These are phyloP conservation scores for Cinara cedri DNA, from an alignment of 2,888 invertebrate genomes.

Conservation along the genomic window DNA sequence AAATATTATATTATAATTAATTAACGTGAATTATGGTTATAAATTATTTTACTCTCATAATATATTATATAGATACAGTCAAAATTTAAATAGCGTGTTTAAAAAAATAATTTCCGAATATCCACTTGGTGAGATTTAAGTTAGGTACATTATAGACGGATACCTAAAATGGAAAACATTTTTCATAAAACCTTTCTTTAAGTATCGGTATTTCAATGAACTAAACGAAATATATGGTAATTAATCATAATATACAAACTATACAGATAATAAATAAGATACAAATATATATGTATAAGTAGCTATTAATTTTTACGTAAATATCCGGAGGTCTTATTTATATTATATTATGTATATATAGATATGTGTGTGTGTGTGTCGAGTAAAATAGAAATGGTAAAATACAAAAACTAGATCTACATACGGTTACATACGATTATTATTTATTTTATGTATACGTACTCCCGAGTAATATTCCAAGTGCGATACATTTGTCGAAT, in stretches of 20 bases:
- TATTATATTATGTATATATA: not conserved
- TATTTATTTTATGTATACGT: not conserved
- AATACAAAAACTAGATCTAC: conserved; percentile 45
- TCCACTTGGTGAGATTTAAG: too few relatives aligned
- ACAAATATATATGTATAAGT: not conserved
- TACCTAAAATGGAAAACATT: too few relatives aligned
- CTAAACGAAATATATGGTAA: not conserved
- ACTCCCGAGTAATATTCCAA: conserved; percentile 13
- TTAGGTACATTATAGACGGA: too few relatives aligned
- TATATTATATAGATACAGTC: not conserved
- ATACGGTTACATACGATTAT: conserved; percentile 18
- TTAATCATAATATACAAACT: conserved; percentile 12
- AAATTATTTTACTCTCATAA: too few relatives aligned
- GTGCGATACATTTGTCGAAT: not conserved
- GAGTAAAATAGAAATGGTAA: conserved; percentile 30
- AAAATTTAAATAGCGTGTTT: too few relatives aligned
- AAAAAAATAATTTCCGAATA: too few relatives aligned
- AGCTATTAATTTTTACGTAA: conserved; percentile 37
- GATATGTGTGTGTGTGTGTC: too few relatives aligned
- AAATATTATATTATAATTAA: not conserved
- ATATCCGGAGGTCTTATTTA: conserved; percentile 27
- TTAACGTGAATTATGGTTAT: not conserved
- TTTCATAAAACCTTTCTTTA: too few relatives aligned
- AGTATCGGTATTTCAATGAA: not conserved
- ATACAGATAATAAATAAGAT: not conserved